Percentiles rank a stretch among this genome's conserved stretches.
These are phyloP conservation scores for Mizuhopecten yessoensis DNA, from an alignment of 1,140 invertebrate genomes.

Conservation along the genomic window DNA sequence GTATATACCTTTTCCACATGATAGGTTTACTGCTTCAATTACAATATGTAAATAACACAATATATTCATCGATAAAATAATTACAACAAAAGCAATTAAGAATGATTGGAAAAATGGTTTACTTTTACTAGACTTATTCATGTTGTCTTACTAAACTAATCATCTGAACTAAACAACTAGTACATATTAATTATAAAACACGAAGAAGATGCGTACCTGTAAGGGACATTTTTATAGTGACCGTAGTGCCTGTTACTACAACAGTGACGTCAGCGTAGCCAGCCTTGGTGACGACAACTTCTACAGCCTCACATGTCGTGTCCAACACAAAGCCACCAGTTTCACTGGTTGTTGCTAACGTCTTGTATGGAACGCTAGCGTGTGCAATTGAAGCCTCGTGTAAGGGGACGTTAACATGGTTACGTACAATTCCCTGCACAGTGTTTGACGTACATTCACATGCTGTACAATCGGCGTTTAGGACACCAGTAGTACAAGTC, in stretches of 20 bases:
- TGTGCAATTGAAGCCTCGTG: neutral
- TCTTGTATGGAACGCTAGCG: neutral
- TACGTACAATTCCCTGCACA: neutral
- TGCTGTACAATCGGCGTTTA: neutral
- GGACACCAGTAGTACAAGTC: neutral
- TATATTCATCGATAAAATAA: too few species aligned
- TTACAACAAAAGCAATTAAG: too few species aligned
- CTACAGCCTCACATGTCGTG: neutral
- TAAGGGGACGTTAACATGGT: neutral
- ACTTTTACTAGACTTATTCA: too few species aligned
- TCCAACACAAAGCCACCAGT: neutral
- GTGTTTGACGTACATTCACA: conserved; percentile 2
- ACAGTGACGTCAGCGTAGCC: neutral
- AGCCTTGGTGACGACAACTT: neutral
- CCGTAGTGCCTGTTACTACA: neutral
- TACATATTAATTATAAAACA: neutral
- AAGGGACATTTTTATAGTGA: neutral
- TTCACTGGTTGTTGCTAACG: neutral
- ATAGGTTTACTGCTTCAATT: too few species aligned
- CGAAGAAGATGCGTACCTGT: neutral
- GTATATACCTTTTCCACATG: too few species aligned
- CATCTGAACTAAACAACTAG: neutral
- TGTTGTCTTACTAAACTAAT: too few species aligned
- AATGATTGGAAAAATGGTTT: too few species aligned
- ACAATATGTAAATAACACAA: too few species aligned